phyloP scores from a whole-genome alignment of 2,113 vertebrate genomes.

The Semicossyphus pulcher region DNA sequence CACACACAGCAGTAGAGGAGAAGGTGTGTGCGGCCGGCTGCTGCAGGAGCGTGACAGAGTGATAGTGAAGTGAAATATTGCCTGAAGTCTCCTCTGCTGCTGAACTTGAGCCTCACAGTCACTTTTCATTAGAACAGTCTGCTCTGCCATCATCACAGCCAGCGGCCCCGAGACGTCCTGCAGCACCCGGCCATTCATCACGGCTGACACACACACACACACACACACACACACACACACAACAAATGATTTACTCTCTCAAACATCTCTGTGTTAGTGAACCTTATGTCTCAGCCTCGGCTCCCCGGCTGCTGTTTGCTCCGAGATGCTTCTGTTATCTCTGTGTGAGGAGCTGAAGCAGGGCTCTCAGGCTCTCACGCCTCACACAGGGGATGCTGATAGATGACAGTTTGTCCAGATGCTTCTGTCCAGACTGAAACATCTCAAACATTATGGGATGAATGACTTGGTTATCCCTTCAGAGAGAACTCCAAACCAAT shows the following conservation, averaged over 20 bases:
- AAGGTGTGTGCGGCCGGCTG: neutral
- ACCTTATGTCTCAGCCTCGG: no score
- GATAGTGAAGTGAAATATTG: constrained; percentile 33
- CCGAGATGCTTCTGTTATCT: no score
- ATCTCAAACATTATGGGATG: no score
- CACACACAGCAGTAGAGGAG: neutral
- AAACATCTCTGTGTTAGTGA: neutral
- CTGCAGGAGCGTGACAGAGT: constrained; percentile 11
- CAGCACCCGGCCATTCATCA: constrained; percentile 37
- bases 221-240: constrained; percentile 11
- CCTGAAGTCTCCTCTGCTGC: constrained; percentile 24
- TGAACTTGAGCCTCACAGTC: constrained; percentile 45
- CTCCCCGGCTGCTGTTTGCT: no score
- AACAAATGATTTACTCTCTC: constrained; percentile 16
- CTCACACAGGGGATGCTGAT: no score
- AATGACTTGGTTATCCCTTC: no score
- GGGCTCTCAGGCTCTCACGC: no score
- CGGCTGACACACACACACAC: constrained; percentile 20
- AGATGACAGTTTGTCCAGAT: no score
- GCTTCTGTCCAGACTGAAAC: no score
- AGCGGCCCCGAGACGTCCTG: constrained; percentile 23
- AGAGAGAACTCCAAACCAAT: no score
- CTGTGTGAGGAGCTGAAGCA: no score
- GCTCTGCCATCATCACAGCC: constrained; percentile 43
- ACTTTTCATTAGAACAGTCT: constrained; percentile 40